Conservation (phyloP, 2,888 invertebrate genomes). For the Yponomeuta plumbellus region DNA sequence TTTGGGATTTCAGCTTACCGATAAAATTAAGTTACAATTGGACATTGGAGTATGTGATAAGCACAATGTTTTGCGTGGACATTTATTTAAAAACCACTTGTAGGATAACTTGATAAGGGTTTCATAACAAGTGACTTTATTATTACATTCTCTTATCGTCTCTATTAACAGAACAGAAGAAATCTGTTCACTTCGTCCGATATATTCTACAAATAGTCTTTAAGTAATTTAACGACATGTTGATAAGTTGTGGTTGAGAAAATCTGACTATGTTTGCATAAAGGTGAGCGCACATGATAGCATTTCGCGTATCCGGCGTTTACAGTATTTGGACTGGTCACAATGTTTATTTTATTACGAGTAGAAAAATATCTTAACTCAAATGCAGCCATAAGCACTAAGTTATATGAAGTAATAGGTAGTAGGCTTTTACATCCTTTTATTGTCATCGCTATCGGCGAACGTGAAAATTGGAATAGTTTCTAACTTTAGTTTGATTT, state of each 20-base stretch:
- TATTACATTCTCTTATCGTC: background rate
- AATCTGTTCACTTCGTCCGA: background rate
- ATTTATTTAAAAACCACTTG: conserved; percentile 44
- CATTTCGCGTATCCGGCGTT: background rate
- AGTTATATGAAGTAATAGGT: background rate
- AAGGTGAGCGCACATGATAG: background rate
- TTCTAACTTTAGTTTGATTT: conserved; percentile 5
- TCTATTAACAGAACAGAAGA: conserved; percentile 1
- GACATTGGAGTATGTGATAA: background rate
- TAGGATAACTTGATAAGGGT: conserved; percentile 46
- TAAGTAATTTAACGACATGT: background rate
- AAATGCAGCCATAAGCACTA: background rate
- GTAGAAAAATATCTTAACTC: background rate
- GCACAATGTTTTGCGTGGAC: background rate
- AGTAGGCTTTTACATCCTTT: background rate
- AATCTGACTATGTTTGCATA: background rate
- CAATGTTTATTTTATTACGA: background rate
- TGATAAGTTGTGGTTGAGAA: background rate
- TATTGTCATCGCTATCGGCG: background rate
- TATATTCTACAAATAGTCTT: background rate
- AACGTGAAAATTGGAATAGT: background rate
- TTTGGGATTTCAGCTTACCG: too few species aligned
- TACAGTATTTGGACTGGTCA: background rate
- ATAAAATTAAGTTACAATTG: background rate
- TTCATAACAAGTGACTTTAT: conserved; percentile 37